These are phyloP conservation scores for Neotragus moschatus DNA, from an alignment of 2,113 vertebrate species.

Conservation along the genomic window DNA sequence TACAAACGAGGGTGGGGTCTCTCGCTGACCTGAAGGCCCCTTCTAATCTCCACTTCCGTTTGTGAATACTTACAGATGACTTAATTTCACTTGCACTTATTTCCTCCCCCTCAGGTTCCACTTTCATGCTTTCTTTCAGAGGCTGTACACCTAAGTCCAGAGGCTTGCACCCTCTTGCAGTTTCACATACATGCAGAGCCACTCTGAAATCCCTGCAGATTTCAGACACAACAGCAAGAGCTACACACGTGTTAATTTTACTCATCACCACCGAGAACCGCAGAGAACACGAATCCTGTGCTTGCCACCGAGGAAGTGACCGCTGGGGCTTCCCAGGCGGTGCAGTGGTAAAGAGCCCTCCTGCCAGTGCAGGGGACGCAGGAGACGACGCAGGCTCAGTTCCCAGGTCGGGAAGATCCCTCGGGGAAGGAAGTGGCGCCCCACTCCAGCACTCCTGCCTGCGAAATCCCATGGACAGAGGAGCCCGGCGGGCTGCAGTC, in stretches of 20 bases:
- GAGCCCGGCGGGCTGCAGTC: neutral
- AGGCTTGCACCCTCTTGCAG: fast-evolving
- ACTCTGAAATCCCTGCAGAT: too few species aligned
- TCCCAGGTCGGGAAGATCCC: neutral
- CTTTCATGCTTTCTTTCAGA: neutral
- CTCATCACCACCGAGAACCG: too few species aligned
- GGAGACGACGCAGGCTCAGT: fast-evolving
- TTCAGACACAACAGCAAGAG: neutral
- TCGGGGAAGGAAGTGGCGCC: neutral
- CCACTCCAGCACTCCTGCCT: neutral
- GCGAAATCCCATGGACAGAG: neutral
- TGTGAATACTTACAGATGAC: neutral
- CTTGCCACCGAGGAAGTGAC: fast-evolving
- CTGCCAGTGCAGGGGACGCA: neutral
- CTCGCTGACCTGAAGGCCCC: too few species aligned
- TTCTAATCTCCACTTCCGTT: neutral
- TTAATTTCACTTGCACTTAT: neutral
- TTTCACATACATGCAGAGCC: fast-evolving
- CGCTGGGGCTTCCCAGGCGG: fast-evolving
- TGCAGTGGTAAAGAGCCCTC: neutral
- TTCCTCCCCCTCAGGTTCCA: neutral
- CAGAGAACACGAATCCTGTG: fast-evolving
- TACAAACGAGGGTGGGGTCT: fast-evolving
- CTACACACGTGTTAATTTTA: fast-evolving
- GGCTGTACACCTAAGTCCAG: too few species aligned